Evolutionary conservation across 1,140 invertebrate species (phyloP).

Genomic region (Pogonomyrmex californicus): DNA sequence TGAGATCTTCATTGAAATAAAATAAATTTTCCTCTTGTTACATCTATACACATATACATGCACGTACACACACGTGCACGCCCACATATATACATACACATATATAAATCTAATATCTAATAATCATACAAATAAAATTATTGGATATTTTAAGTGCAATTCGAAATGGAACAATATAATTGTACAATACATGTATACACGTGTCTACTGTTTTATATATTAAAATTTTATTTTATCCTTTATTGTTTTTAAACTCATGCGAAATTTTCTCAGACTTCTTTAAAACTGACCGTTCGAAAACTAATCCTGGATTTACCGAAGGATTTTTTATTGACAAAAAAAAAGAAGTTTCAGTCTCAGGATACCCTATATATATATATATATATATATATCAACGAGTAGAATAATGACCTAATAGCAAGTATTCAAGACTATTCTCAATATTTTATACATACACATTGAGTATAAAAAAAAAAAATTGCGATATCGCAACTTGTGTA

Average conservation of each 20-base stretch:
- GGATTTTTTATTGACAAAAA: background rate
- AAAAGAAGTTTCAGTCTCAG: background rate
- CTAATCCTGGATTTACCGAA: background rate
- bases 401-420: constrained; percentile 81
- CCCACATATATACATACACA: too few species aligned
- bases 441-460: constrained; percentile 74
- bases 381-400: constrained; percentile 67
- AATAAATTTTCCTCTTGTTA: background rate
- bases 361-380: constrained; percentile 43
- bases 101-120: background rate
- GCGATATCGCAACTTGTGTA: constrained; percentile 33
- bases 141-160: background rate
- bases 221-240: constrained; percentile 19
- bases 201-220: background rate
- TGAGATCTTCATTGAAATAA: background rate
- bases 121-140: constrained; percentile 16
- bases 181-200: background rate
- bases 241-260: background rate
- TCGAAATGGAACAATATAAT: background rate
- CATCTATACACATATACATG: background rate
- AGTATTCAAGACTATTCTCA: constrained; percentile 76
- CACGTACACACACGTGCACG: too few species aligned
- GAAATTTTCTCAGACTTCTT: background rate
- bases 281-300: background rate
- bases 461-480: constrained; percentile 14